phyloP scores from a whole-genome alignment of 1,140 invertebrate genomes.

The Aphelenchoides avenae region DNA sequence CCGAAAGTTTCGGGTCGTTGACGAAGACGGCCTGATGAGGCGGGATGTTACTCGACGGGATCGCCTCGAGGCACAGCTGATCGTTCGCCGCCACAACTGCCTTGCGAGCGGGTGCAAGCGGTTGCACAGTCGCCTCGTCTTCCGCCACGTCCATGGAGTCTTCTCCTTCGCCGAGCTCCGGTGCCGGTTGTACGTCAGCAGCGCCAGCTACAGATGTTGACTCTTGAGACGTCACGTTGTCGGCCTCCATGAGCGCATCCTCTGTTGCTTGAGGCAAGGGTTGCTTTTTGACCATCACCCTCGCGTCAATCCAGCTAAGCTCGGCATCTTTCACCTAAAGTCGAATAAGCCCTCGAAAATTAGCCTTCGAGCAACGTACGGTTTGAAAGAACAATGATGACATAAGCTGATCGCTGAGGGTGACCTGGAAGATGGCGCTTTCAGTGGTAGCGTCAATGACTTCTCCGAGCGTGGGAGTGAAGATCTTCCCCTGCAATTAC shows the following conservation, averaged over 20 bases:
- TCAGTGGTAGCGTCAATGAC: constrained; percentile 91
- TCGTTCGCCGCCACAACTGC: constrained; percentile 22
- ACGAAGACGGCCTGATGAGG: constrained; percentile 83
- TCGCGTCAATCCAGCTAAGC: constrained; percentile 81
- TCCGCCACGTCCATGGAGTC: constrained; percentile 16
- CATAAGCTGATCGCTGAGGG: constrained; percentile 51
- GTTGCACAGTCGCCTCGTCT: constrained; percentile 17
- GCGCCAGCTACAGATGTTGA: too few relatives aligned
- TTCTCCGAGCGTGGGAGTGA: constrained; percentile 77
- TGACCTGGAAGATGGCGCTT: constrained; percentile 93
- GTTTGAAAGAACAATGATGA: constrained; percentile 49
- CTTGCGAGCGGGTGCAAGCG: background rate
- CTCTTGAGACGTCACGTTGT: too few relatives aligned
- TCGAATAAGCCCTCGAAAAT: background rate
- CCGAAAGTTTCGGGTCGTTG: constrained; percentile 89
- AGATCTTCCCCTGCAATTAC: constrained; percentile 66
- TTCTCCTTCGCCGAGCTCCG: constrained; percentile 15
- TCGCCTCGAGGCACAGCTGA: constrained; percentile 44
- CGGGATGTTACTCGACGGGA: constrained; percentile 61
- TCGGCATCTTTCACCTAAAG: constrained; percentile 69
- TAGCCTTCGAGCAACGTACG: constrained; percentile 15
- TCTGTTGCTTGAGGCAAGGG: constrained; percentile 3
- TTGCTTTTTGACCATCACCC: constrained; percentile 47
- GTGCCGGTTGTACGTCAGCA: too few relatives aligned
- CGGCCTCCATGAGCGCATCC: constrained; percentile 12